A percentile compares a stretch with the other conserved stretches of the same genome.
Conservation (phyloP, 1,140 invertebrate genomes). For the Vollenhovia emeryi region DNA sequence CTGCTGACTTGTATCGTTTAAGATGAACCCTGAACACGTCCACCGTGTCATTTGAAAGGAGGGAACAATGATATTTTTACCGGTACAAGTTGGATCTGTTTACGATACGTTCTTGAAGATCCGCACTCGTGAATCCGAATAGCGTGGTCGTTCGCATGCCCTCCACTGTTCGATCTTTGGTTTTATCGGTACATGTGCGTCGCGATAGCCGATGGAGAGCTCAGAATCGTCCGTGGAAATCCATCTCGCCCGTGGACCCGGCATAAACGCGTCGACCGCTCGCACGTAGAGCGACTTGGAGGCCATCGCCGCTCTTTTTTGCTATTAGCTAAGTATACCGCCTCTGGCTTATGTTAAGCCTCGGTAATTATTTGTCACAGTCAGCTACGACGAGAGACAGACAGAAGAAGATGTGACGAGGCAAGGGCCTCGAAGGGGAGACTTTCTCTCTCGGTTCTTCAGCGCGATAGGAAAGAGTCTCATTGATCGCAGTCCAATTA, state of each 20-base stretch:
- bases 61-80: background rate
- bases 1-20: slow-evolving; percentile 70
- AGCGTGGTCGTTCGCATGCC: background rate
- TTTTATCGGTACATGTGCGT: background rate
- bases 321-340: slow-evolving; percentile 83
- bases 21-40: slow-evolving; percentile 36
- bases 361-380: slow-evolving; percentile 83
- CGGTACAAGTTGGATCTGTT: background rate
- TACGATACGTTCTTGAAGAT: background rate
- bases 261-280: slow-evolving; percentile 31
- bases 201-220: background rate
- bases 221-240: slow-evolving; percentile 37
- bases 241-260: background rate
- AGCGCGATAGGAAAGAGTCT: slow-evolving; percentile 8
- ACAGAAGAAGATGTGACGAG: slow-evolving; percentile 51
- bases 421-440: background rate
- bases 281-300: slow-evolving; percentile 35
- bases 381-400: slow-evolving; percentile 71
- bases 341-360: slow-evolving; percentile 83
- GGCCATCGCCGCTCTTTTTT: slow-evolving; percentile 73
- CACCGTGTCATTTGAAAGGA: slow-evolving; percentile 13
- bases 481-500: slow-evolving; percentile 43
- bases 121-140: background rate
- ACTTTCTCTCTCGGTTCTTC: slow-evolving; percentile 18
- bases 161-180: background rate